Evolutionary conservation across 1,140 invertebrate genomes (phyloP).

Genomic region (Saxidomus purpurata): DNA sequence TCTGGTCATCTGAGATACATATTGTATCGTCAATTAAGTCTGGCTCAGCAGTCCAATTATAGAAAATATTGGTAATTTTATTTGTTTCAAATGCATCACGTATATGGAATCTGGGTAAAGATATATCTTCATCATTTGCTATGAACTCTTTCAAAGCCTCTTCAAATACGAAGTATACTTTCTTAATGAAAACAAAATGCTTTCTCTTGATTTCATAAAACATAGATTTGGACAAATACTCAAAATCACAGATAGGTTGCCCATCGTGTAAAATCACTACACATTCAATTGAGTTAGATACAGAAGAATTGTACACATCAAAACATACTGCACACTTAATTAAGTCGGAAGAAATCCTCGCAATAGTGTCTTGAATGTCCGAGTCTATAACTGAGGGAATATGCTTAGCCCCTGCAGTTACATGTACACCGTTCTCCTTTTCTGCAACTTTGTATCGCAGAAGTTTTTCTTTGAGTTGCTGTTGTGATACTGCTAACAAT

Average conservation of each 20-base stretch:
- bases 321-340: not conserved
- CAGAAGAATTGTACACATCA: not conserved
- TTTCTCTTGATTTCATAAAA: not conserved
- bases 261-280: not conserved
- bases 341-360: not conserved
- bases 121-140: too few relatives aligned
- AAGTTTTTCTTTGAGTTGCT: not conserved
- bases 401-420: not conserved
- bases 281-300: not conserved
- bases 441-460: too few relatives aligned
- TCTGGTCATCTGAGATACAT: too few relatives aligned
- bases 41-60: not conserved
- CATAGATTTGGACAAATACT: not conserved
- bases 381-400: not conserved
- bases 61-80: too few relatives aligned
- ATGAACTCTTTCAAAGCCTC: too few relatives aligned
- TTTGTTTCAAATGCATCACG: too few relatives aligned
- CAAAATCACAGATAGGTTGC: not conserved
- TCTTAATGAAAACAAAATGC: too few relatives aligned
- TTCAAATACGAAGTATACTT: too few relatives aligned
- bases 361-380: not conserved
- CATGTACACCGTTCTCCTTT: too few relatives aligned
- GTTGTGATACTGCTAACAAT: not conserved
- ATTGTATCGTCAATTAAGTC: not conserved
- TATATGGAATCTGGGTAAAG: too few relatives aligned